A percentile compares a stretch with the other conserved stretches of the same genome.
These are phyloP conservation scores for Lysiphlebus fabarum DNA, from an alignment of 1,140 invertebrate species.

Conservation along the genomic window DNA sequence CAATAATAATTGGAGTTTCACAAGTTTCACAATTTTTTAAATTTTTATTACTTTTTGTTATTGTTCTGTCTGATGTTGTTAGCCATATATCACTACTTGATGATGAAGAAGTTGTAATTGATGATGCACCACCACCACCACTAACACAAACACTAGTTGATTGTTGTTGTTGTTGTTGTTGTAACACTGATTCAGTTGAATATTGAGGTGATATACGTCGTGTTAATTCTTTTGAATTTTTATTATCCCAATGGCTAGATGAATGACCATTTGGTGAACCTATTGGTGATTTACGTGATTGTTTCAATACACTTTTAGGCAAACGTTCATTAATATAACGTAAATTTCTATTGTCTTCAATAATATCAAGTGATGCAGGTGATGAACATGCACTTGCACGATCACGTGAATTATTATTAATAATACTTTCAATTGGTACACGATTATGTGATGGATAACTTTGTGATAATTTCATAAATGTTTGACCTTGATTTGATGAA, in stretches of 20 bases:
- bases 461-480: constrained; percentile 57
- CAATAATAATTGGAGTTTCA: constrained; percentile 51
- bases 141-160: too few relatives aligned
- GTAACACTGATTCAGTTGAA: constrained; percentile 34
- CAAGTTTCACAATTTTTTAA: constrained; percentile 54
- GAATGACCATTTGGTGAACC: constrained; percentile 39
- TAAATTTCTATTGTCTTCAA: constrained; percentile 38
- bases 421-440: constrained; percentile 33
- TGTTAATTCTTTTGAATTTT: constrained; percentile 44
- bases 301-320: constrained; percentile 41
- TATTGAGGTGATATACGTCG: constrained; percentile 39
- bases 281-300: constrained; percentile 35
- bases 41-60: constrained; percentile 53
- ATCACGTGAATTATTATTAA: constrained; percentile 25
- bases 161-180: too few relatives aligned
- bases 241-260: constrained; percentile 32
- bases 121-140: constrained; percentile 32
- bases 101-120: constrained; percentile 51
- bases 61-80: constrained; percentile 55
- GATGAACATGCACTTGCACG: constrained; percentile 46
- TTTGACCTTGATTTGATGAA: constrained; percentile 39
- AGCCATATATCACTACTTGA: constrained; percentile 60
- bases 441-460: constrained; percentile 58
- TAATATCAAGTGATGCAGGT: constrained; percentile 44
- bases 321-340: constrained; percentile 32